These are phyloP conservation scores for Auanema freiburgensis DNA, from an alignment of 2,888 invertebrate species.

Conservation along the genomic window DNA sequence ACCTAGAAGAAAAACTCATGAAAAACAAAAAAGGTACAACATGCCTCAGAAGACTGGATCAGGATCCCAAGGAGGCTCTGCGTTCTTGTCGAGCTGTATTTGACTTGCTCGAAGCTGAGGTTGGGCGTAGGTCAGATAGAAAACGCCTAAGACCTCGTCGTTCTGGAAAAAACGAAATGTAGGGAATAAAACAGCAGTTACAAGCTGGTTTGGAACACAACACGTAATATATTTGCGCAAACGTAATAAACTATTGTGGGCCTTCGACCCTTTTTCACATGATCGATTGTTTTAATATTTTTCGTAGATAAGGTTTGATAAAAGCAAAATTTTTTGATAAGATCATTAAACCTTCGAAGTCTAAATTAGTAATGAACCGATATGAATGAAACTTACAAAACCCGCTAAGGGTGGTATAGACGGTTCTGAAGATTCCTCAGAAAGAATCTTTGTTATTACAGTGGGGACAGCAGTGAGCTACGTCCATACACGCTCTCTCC, in stretches of 20 bases:
- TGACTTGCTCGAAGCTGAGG: constrained; percentile 41
- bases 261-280: too few relatives aligned
- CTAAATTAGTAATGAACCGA: too few relatives aligned
- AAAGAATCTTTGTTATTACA: constrained; percentile 38
- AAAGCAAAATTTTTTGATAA: too few relatives aligned
- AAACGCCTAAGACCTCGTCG: constrained; percentile 9
- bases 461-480: constrained; percentile 38
- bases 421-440: constrained; percentile 47
- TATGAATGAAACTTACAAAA: constrained; percentile 27
- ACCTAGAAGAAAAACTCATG: background rate
- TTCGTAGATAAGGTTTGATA: too few relatives aligned
- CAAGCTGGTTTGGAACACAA: background rate
- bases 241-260: too few relatives aligned
- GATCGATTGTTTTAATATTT: too few relatives aligned
- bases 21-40: background rate
- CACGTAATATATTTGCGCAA: too few relatives aligned
- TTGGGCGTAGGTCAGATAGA: constrained; percentile 23
- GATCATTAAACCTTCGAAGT: too few relatives aligned
- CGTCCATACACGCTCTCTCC: constrained; percentile 50
- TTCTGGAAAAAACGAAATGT: constrained; percentile 8
- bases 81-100: constrained; percentile 50
- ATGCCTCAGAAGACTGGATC: constrained; percentile 33
- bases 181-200: background rate
- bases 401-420: constrained; percentile 43
- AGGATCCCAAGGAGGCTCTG: constrained; percentile 54